Evolutionary conservation across 1,140 invertebrate genomes (phyloP).

Genomic region (Drosophila parabipectinata): DNA sequence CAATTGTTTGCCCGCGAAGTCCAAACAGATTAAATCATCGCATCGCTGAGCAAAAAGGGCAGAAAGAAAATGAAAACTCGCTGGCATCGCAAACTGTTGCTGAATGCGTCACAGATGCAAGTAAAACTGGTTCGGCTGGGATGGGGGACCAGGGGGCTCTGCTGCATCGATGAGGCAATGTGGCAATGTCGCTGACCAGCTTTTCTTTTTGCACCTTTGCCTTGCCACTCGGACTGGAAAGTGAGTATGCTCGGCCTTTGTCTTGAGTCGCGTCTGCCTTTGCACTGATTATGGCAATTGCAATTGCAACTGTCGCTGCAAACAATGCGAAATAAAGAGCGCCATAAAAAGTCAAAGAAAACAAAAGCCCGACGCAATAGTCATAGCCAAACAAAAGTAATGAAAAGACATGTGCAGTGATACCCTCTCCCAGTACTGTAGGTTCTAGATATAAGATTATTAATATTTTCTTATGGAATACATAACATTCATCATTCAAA

Average conservation of each 20-base stretch:
- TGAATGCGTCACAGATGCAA: constrained; percentile 67
- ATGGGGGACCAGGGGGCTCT: no score
- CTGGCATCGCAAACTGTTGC: background rate
- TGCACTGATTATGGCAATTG: constrained; percentile 81
- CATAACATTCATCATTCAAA: no score
- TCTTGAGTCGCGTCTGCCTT: constrained; percentile 49
- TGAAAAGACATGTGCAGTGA: constrained; percentile 61
- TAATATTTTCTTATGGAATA: no score
- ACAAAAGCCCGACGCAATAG: constrained; percentile 61
- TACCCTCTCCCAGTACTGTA: constrained; percentile 9
- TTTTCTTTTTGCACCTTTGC: constrained; percentile 49
- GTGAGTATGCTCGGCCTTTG: constrained; percentile 64
- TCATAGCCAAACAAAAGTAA: constrained; percentile 68
- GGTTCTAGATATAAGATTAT: background rate
- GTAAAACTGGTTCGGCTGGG: constrained; percentile 64
- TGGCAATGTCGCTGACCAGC: constrained; percentile 68
- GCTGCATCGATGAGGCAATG: constrained; percentile 63
- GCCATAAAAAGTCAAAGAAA: constrained; percentile 36
- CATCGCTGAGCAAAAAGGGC: constrained; percentile 21
- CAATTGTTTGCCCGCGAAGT: constrained; percentile 30
- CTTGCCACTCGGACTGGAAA: constrained; percentile 33
- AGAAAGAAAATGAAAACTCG: constrained; percentile 37
- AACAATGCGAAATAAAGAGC: constrained; percentile 69
- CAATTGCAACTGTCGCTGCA: constrained; percentile 61
- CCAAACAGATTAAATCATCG: constrained; percentile 57